Conservation (phyloP, 2,113 vertebrate species). For the Cichladusa arquata region DNA sequence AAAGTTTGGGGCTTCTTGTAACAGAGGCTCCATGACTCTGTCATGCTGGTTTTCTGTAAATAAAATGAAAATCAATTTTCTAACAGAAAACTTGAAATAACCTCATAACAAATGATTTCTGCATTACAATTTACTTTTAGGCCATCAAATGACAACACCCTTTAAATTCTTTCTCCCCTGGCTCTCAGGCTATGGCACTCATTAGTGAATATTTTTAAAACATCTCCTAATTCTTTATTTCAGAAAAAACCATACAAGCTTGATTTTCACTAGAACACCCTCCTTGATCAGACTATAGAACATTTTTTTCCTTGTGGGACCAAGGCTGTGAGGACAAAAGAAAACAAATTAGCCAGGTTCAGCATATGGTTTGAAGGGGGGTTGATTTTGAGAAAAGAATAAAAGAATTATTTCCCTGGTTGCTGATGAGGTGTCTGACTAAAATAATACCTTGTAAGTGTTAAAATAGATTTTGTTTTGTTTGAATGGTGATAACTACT, state of each 20-base stretch:
- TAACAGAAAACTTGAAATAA: neutral
- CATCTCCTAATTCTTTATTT: neutral
- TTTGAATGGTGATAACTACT: neutral
- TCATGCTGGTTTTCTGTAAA: neutral
- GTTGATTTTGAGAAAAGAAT: neutral
- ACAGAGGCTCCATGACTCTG: neutral
- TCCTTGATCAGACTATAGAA: neutral
- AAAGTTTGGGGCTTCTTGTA: neutral
- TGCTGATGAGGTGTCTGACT: neutral
- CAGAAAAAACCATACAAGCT: neutral
- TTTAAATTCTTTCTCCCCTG: neutral
- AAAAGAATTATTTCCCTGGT: neutral
- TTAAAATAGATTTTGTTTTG: neutral
- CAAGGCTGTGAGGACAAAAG: neutral
- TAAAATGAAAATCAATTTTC: neutral
- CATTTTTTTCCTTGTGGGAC: neutral
- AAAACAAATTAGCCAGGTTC: neutral
- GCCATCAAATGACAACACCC: neutral
- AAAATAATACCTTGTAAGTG: neutral
- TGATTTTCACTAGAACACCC: neutral
- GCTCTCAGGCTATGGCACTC: neutral
- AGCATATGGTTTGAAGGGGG: fast-evolving
- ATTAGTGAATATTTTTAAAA: neutral
- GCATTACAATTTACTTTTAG: neutral
- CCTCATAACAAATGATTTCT: neutral